Percentiles rank a stretch among this genome's conserved stretches.
phyloP scores from a whole-genome alignment of 2,888 invertebrate genomes.

The Minunthozetes semirufus region DNA sequence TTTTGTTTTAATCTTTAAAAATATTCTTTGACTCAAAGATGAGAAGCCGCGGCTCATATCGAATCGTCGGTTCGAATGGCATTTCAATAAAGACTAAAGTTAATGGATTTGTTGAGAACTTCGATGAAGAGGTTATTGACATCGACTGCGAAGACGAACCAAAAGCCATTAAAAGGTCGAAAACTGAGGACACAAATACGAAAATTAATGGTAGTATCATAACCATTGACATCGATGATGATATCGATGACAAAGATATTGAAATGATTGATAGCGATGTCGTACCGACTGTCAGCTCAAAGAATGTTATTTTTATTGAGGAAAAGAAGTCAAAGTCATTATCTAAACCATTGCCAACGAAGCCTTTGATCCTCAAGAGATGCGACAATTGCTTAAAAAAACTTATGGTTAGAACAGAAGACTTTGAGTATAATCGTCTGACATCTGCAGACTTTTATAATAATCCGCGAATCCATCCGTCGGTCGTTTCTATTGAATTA shows the following conservation, averaged over 20 bases:
- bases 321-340: too few species aligned
- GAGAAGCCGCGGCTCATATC: not conserved
- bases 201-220: too few species aligned
- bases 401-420: not conserved
- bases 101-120: too few species aligned
- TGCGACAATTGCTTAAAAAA: not conserved
- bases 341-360: not conserved
- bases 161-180: too few species aligned
- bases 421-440: not conserved
- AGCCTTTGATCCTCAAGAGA: not conserved
- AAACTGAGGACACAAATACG: too few species aligned
- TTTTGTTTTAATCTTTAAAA: too few species aligned
- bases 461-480: not conserved
- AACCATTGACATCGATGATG: not conserved
- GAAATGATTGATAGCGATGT: slow-evolving; percentile 8
- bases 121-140: too few species aligned
- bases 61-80: not conserved
- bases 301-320: not conserved
- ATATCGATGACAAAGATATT: too few species aligned
- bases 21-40: not conserved
- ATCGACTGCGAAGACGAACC: too few species aligned
- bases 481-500: not conserved
- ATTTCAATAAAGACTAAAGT: not conserved
- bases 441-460: slow-evolving; percentile 4
- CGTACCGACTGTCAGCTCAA: not conserved